Conservation (phyloP, 2,797 vertebrate genomes). For the Geotrypetes seraphini region DNA sequence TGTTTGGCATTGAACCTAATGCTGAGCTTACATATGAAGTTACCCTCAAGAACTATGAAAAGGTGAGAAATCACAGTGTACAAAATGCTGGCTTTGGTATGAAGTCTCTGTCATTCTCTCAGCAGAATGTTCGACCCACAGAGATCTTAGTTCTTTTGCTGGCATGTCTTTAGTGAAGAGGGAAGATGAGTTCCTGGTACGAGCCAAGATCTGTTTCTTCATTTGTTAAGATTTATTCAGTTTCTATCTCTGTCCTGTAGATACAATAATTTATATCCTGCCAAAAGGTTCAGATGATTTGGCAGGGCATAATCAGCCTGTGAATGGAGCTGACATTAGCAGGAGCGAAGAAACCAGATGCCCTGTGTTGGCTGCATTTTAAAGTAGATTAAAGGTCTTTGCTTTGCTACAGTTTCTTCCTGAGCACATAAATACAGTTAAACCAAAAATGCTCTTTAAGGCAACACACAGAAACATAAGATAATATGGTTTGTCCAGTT, state of each 20-base stretch:
- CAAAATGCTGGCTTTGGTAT: not conserved
- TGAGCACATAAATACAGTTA: no score
- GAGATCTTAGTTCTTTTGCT: conserved; percentile 35
- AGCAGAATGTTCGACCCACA: conserved; percentile 10
- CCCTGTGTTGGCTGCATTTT: no score
- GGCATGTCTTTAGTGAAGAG: conserved; percentile 29
- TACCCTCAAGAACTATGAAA: conserved; percentile 83
- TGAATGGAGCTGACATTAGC: not conserved
- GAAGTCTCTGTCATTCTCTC: not conserved
- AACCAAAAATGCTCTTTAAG: no score
- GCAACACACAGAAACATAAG: no score
- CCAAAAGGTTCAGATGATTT: conserved; percentile 14
- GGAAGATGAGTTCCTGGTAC: conserved; percentile 24
- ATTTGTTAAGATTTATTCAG: conserved; percentile 46
- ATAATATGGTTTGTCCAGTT: no score
- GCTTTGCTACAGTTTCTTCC: no score
- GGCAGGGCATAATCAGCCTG: conserved; percentile 1
- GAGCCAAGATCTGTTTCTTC: conserved; percentile 39
- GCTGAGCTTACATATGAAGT: conserved; percentile 81
- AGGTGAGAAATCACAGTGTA: conserved; percentile 55
- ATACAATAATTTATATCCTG: conserved; percentile 10
- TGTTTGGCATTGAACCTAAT: conserved; percentile 75
- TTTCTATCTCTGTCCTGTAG: conserved; percentile 31
- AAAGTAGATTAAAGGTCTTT: no score
- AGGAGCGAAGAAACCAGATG: not conserved